These are phyloP conservation scores for Cetonia aurata DNA, from an alignment of 2,888 invertebrate species.

Conservation along the genomic window DNA sequence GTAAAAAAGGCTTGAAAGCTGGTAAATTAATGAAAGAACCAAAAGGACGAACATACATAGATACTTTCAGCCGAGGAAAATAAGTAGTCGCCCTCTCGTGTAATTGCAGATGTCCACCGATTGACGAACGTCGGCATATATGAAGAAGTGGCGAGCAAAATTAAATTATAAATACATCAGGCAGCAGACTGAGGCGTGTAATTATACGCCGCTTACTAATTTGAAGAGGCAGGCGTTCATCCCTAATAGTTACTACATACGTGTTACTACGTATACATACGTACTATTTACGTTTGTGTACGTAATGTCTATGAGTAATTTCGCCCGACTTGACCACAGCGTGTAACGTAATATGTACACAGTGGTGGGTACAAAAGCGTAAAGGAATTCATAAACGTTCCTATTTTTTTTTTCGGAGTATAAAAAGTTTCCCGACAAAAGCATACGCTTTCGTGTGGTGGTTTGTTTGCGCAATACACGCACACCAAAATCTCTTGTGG, in stretches of 20 bases:
- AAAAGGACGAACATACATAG: no score
- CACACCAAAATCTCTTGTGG: slow-evolving; percentile 25
- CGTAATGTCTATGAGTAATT: slow-evolving; percentile 24
- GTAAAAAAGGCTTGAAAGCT: no score
- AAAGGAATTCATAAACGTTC: slow-evolving; percentile 22
- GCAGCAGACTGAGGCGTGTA: slow-evolving; percentile 31
- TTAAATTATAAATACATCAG: slow-evolving; percentile 45
- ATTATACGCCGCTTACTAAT: slow-evolving; percentile 38
- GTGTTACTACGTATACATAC: neutral
- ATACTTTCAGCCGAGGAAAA: no score
- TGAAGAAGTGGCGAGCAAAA: slow-evolving; percentile 38
- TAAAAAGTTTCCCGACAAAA: slow-evolving; percentile 8
- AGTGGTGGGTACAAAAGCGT: slow-evolving; percentile 18
- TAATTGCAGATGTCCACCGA: slow-evolving; percentile 19
- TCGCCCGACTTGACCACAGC: slow-evolving; percentile 33
- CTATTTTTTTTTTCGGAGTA: slow-evolving; percentile 14
- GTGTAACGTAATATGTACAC: neutral
- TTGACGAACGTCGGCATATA: slow-evolving; percentile 33
- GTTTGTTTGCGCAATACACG: slow-evolving; percentile 12
- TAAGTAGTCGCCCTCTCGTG: neutral
- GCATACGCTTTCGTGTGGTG: neutral
- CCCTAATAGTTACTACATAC: neutral
- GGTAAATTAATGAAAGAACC: no score
- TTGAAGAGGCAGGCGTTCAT: slow-evolving; percentile 17
- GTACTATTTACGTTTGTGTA: neutral